Evolutionary conservation across 2,888 invertebrate species (phyloP), one percentile per base, ranked within the genome.

Genomic region (Labia minor): DNA sequence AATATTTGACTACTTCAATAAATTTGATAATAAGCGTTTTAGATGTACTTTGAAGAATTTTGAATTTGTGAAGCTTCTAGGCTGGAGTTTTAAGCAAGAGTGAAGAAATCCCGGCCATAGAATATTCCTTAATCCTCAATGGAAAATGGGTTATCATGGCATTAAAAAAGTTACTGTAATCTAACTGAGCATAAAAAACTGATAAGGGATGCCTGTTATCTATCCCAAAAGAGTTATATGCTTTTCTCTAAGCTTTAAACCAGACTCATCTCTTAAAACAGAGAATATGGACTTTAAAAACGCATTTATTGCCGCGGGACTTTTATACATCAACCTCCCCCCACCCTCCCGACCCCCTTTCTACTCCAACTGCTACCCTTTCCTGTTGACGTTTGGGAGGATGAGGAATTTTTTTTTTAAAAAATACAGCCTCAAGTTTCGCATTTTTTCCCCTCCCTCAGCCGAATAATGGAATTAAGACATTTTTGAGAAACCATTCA

Each of bases 51-150:
- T n/a, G n/a, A n/a, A n/a, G n/a, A n/a, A n/a, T n/a, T n/a, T n/a
- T n/a, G n/a, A n/a, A n/a, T n/a, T n/a, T n/a, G n/a, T n/a, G n/a
- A n/a, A n/a, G n/a, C n/a, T n/a, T n/a, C n/a, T n/a, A n/a, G n/a
- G 26, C 26, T 26, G 26, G 26, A 26, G 26, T 26, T 26, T 6
- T 3, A 26, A 8, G 26, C 26, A 26, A 26, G 8, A 26, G 26
- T 26, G 26, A 26, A 26, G 26, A 26, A 26, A 26, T 26, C 26
- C 4, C 3, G 26, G 8, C 26, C 26, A 26, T 26, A 49, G 49
- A 49, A 49, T 49, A 49, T 49, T 49, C 49, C 49, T 49, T 49
- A 49, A 49, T 49, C 49, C 49, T 49, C n/a, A 49, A 49, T 49
- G 49, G 49, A 49, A 49, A 49, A 49, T 49, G 49, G 49, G 49